Percentiles rank a stretch among this genome's conserved stretches.
These are phyloP conservation scores for Apomyelois bistriatella DNA, from an alignment of 2,888 invertebrate species.

Conservation along the genomic window DNA sequence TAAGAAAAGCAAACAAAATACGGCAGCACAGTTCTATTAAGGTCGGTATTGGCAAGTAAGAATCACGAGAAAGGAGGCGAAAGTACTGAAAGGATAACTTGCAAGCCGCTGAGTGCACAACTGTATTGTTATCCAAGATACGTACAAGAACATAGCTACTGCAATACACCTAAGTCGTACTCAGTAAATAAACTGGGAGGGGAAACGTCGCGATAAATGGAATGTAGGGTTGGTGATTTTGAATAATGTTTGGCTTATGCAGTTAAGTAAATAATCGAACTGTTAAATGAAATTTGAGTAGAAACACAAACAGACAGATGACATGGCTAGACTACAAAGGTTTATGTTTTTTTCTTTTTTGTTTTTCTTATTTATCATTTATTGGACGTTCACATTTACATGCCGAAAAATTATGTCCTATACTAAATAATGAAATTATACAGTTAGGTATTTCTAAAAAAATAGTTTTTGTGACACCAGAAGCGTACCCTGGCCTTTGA, in stretches of 20 bases:
- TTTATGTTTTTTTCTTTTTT: too few relatives aligned
- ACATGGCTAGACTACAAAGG: too few relatives aligned
- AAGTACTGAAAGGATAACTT: conserved; percentile 19
- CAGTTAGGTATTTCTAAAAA: too few relatives aligned
- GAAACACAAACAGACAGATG: too few relatives aligned
- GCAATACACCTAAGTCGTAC: conserved; percentile 15
- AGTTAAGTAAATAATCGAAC: too few relatives aligned
- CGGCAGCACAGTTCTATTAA: not conserved
- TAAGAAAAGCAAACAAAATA: not conserved
- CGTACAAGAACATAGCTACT: conserved; percentile 13
- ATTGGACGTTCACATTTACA: too few relatives aligned
- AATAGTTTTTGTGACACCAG: too few relatives aligned
- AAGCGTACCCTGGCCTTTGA: too few relatives aligned
- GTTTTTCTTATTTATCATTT: too few relatives aligned
- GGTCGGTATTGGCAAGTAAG: not conserved
- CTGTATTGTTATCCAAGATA: conserved; percentile 16
- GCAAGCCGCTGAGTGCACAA: conserved; percentile 16
- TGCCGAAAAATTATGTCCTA: too few relatives aligned
- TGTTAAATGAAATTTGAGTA: too few relatives aligned
- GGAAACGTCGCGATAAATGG: conserved; percentile 15
- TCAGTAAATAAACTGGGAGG: conserved; percentile 18
- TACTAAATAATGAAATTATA: too few relatives aligned
- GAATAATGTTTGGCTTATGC: not conserved
- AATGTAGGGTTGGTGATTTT: conserved; percentile 15
- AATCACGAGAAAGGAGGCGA: not conserved